Evolutionary conservation across 2,888 invertebrate genomes (phyloP), one percentile per base, ranked within the genome.

Genomic region (Thereva unica): DNA sequence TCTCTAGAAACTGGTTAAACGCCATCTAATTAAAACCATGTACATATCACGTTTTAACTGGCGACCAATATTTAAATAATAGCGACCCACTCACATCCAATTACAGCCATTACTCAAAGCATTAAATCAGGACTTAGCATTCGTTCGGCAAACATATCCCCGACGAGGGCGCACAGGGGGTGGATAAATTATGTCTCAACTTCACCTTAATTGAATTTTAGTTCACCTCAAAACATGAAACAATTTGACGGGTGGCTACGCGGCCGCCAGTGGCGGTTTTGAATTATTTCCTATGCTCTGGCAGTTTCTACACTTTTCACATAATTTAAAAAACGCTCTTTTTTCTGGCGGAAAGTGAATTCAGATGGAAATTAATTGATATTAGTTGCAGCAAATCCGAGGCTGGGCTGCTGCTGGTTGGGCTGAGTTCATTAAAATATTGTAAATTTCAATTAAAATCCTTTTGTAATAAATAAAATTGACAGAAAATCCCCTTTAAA

Each of bases 61-160:
- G 8, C 8, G 44, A 44, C 40, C 55, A 55, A 55, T 55, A 55
- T 55, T 55, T 55, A 55, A 55, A 55, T 55, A 55, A 55, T 55
- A 40, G 40, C 41, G 7, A 9, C 9, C 23, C 40, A 9, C 55
- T 10, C 12, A 6, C 23, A 41, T 23, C 23, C 41, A 55, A 55
- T 55, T 55, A 55, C 55, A 55, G 12, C 41, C 41, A 55, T 55
- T 55, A 55, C 10, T 55, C 23, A 55, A 41, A 55, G 12, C 38
- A 41, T 55, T 41, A 34, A 7, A 5, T 55, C 35, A 12, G 23
- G 55, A 38, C 38, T 55, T 55, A 41, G 10, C 10, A 41, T 23
- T 8, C 42, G 9, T 12, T 41, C 37, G 41, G 42, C 4, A 42
- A 55, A 55, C 41, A 55, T 55, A n/a, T 44, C 41, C 10, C 10